Base-by-base conservation (phyloP, 2,888 invertebrate species). In the Bugulina stolonifera region DNA sequence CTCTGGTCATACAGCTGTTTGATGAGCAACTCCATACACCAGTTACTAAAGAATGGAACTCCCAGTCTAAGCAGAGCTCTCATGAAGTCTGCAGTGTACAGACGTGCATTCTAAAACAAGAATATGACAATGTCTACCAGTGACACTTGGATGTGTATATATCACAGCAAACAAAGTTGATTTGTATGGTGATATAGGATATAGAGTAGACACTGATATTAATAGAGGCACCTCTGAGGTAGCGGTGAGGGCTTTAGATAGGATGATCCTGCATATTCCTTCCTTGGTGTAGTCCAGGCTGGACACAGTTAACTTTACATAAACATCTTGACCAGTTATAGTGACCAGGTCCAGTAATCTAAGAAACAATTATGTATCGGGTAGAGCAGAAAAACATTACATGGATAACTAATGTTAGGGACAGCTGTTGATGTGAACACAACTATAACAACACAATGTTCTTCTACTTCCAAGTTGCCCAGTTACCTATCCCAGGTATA, bases 11-110 rank as follows among this genome's bases (percentile, higher is more conserved):
- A 90, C 52, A 97, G 87, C 85, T 94, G 94, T 72, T 89, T 89
- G 27, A 93, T 89, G 71, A 98, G 87, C 79, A 94, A 86, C 76
- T 91, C 90, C 74, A 97, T 88, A 29, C 93, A 91, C 96, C 97
- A 98, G 29, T 89, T 82, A 73, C 76, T 75, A 73, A 83, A 80
- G 72, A 83, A 83, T 29, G 80, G 81, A n/a, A 84, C 82, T 32
- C 81, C 79, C 1, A 83, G 81, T 75, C 96, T 88, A 72, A 97
- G 86, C 76, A 98, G 85, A 14, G 96, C 91, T 75, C 93, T 89
- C 76, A 98, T 87, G 84, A 95, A 93, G 84, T 93, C 93, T 0
- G 96, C 95, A 0, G 93, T 91, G 85, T 97, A 99, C 55, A 95
- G 85, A 54, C 93, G 88, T 75, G 80, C 79, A 73, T 73, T 76